Evolutionary conservation across 2,113 vertebrate genomes (phyloP), one percentile per base, ranked within the genome.

Genomic region (Piprites chloris): DNA sequence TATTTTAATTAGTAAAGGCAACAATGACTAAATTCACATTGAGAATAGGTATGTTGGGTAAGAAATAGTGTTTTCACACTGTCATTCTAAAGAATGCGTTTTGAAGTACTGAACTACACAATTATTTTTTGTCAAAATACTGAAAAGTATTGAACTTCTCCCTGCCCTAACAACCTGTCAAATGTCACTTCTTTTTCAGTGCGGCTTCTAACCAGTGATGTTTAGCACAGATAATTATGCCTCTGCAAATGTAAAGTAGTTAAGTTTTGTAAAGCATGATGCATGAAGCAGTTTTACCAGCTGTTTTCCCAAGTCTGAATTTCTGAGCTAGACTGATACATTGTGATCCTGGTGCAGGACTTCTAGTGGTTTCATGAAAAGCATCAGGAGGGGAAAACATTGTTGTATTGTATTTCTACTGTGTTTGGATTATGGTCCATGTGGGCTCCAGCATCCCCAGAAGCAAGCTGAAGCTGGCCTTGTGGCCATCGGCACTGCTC

Each of bases 291-390:
- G 8, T 56, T 92, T 58, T 49, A 50, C 67, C 87, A 88, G 21
- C 75, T 93, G 75, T 50, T 89, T 93, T 92, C 65, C 58, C 4
- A 3, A 73, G 47, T 22, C 46, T 85, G 77, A 90, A 56, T 80
- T 83, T 96, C 81, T 82, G 91, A 95, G 91, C 74, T 89, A 69
- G 79, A 44, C 74, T 63, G 72, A 93, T 65, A 66, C 11, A 52
- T 30, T 69, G 78, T 81, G 85, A 94, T 86, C 91, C 82, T 47
- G 11, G 12, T 41, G 86, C 87, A 85, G 74, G 71, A 84, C 59
- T 96, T 93, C 33, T 89, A n/a, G 94, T 97, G 96, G 96, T 97
- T 98, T 97, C 82, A 44, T 93, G 94, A 90, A 95, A 95, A 91
- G 87, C 94, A 22, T 78, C 4, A 1, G 83, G 85, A 85, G 75